Percentiles rank a stretch among this genome's conserved stretches.
phyloP scores from a whole-genome alignment of 2,888 invertebrate genomes.

The Antheraea assamensis region DNA sequence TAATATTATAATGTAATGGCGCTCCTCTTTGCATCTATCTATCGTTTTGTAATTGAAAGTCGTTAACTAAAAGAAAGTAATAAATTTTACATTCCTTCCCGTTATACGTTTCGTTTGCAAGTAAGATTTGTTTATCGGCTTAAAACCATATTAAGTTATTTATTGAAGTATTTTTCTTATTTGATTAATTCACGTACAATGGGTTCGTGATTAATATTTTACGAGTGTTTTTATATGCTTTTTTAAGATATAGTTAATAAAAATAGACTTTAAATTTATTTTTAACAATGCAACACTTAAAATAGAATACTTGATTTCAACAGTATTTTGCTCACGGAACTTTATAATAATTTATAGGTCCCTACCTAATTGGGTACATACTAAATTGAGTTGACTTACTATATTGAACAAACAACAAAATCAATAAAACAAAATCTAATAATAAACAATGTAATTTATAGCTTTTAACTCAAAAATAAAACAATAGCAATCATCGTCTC shows the following conservation, averaged over 20 bases:
- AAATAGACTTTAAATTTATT: neutral
- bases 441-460: neutral
- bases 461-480: neutral
- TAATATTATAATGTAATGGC: constrained; percentile 10
- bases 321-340: neutral
- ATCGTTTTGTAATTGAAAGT: constrained; percentile 63
- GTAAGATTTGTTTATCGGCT: constrained; percentile 56
- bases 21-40: constrained; percentile 40
- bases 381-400: too few relatives aligned
- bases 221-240: neutral
- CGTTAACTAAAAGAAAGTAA: constrained; percentile 68
- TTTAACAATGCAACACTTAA: neutral
- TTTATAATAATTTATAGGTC: too few relatives aligned
- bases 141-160: constrained; percentile 40
- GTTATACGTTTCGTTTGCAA: constrained; percentile 60
- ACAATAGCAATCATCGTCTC: neutral
- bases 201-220: neutral
- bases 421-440: too few relatives aligned
- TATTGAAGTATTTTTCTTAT: neutral
- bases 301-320: neutral
- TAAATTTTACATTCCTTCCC: constrained; percentile 68
- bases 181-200: neutral
- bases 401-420: too few relatives aligned
- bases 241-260: neutral
- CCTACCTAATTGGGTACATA: too few relatives aligned